Conservation (phyloP, 2,888 invertebrate genomes). For the Craniophora ligustri region DNA sequence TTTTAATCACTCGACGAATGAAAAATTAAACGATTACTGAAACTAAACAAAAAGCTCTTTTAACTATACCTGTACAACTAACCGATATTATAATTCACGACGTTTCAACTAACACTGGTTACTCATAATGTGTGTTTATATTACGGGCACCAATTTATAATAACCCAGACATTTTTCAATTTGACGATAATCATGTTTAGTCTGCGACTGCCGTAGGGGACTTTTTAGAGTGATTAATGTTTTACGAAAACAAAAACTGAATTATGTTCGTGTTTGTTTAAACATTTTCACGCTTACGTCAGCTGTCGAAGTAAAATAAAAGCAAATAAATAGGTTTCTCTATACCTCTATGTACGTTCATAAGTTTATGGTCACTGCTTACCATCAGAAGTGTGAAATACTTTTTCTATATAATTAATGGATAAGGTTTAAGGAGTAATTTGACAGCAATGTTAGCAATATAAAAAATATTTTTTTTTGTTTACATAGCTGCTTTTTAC, state of each 20-base stretch:
- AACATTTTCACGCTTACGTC: constrained; percentile 1
- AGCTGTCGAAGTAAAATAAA: constrained; percentile 13
- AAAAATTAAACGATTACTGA: not conserved
- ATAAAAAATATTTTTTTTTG: too few relatives aligned
- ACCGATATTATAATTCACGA: constrained; percentile 5
- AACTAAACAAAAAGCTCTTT: constrained; percentile 12
- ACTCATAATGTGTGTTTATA: constrained; percentile 54
- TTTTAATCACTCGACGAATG: not conserved
- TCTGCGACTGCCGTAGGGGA: constrained; percentile 57
- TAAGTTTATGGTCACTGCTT: too few relatives aligned
- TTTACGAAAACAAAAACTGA: not conserved
- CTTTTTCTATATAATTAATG: too few relatives aligned
- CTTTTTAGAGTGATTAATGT: constrained; percentile 36
- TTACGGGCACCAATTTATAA: constrained; percentile 56
- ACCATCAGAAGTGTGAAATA: too few relatives aligned
- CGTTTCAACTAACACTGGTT: constrained; percentile 37
- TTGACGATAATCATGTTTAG: constrained; percentile 68
- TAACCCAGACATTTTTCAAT: constrained; percentile 59
- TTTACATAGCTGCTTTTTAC: too few relatives aligned
- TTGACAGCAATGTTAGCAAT: too few relatives aligned
- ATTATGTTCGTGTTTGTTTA: constrained; percentile 7
- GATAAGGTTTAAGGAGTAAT: too few relatives aligned
- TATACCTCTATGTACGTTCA: too few relatives aligned
- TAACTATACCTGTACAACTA: constrained; percentile 4
- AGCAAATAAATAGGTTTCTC: too few relatives aligned